Evolutionary conservation across 64 coral and sea anemone species (phyloP).

Genomic region (Montipora capricornis): DNA sequence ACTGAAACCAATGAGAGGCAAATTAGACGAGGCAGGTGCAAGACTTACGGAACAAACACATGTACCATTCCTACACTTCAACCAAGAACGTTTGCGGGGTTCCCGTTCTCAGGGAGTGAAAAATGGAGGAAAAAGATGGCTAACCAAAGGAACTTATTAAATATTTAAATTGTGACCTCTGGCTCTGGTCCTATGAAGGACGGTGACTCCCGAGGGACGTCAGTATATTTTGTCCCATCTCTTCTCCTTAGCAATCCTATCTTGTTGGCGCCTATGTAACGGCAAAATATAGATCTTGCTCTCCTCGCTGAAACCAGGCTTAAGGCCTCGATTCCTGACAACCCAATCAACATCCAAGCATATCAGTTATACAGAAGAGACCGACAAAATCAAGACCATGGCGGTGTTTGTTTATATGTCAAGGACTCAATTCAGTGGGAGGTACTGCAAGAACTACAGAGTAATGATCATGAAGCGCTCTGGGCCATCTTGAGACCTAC

Average conservation of each 20-base stretch:
- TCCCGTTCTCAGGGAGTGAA: neutral
- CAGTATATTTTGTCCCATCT: neutral
- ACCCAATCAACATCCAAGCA: neutral
- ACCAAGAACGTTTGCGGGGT: conserved; percentile 10
- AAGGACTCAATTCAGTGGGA: neutral
- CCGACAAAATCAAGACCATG: neutral
- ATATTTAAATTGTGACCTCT: neutral
- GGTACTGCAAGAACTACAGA: neutral
- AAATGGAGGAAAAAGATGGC: neutral
- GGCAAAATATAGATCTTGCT: neutral
- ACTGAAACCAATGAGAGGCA: neutral
- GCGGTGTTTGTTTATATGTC: neutral
- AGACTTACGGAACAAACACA: conserved; percentile 18
- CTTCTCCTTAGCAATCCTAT: too few relatives aligned
- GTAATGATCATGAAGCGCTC: neutral
- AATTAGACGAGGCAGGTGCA: neutral
- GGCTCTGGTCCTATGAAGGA: neutral
- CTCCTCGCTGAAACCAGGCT: neutral
- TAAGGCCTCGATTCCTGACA: neutral
- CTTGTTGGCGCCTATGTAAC: too few relatives aligned
- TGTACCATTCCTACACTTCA: conserved; percentile 41
- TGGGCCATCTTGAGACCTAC: neutral
- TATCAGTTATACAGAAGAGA: neutral
- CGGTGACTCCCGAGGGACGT: neutral
- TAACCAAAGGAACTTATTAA: neutral